Percentiles rank a stretch among this genome's conserved stretches.
phyloP scores from a whole-genome alignment of 2,113 vertebrate species.

The Hepsetus odoe region DNA sequence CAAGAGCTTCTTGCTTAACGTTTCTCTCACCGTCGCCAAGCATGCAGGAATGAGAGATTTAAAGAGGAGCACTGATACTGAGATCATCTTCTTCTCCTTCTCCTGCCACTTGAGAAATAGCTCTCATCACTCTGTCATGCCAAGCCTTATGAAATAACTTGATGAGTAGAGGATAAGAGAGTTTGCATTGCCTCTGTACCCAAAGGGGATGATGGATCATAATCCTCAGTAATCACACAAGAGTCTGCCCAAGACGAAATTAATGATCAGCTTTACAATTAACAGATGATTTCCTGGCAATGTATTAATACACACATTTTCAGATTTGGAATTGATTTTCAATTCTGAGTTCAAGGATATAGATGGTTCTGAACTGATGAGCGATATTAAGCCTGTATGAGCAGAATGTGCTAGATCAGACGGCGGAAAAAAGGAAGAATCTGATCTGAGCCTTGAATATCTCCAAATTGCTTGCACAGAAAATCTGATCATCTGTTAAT shows the following conservation, averaged over 20 bases:
- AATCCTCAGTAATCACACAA: neutral
- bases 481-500: too few species aligned
- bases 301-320: neutral
- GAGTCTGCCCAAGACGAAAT: neutral
- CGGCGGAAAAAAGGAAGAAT: too few species aligned
- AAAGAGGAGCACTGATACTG: neutral
- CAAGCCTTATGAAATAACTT: neutral
- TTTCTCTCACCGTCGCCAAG: neutral
- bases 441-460: too few species aligned
- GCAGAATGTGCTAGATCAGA: too few species aligned
- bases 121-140: neutral
- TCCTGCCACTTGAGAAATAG: slow-evolving; percentile 4
- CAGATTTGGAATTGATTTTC: neutral
- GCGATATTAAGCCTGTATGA: too few species aligned
- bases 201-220: neutral
- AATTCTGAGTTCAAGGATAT: too few species aligned
- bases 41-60: neutral
- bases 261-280: neutral
- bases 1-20: too few species aligned
- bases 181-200: neutral
- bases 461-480: too few species aligned
- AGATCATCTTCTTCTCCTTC: neutral
- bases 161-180: neutral
- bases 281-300: neutral
- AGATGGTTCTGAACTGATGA: too few species aligned